These are phyloP conservation scores for Mohoua ochrocephala DNA, from an alignment of 2,113 vertebrate species.

Conservation along the genomic window DNA sequence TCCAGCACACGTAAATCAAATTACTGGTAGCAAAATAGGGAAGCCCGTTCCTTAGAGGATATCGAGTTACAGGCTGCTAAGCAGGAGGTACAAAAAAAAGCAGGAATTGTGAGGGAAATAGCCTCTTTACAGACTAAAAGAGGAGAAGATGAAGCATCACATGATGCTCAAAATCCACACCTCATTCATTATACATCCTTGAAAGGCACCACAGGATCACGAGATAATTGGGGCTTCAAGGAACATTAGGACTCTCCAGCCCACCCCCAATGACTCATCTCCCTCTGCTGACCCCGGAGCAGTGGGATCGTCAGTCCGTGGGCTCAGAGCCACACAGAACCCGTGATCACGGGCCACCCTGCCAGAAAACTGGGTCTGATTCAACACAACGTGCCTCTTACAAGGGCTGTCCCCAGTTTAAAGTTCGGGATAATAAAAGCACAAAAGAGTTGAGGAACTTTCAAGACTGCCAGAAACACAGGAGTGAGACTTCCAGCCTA, in stretches of 20 bases:
- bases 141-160: neutral
- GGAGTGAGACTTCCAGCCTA: neutral
- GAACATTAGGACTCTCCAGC: neutral
- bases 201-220: neutral
- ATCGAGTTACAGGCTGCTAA: neutral
- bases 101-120: neutral
- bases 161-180: neutral
- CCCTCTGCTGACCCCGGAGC: neutral
- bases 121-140: neutral
- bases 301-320: neutral
- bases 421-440: neutral
- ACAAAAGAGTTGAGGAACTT: neutral
- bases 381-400: neutral
- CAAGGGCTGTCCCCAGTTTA: neutral
- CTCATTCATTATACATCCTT: neutral
- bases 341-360: neutral
- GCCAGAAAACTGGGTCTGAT: neutral
- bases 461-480: neutral
- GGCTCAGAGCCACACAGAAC: neutral
- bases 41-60: neutral
- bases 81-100: neutral
- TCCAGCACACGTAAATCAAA: neutral
- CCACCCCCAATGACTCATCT: neutral
- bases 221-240: neutral
- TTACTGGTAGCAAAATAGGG: neutral